Conservation (phyloP, 1,140 invertebrate genomes). For the Coelopa frigida region DNA sequence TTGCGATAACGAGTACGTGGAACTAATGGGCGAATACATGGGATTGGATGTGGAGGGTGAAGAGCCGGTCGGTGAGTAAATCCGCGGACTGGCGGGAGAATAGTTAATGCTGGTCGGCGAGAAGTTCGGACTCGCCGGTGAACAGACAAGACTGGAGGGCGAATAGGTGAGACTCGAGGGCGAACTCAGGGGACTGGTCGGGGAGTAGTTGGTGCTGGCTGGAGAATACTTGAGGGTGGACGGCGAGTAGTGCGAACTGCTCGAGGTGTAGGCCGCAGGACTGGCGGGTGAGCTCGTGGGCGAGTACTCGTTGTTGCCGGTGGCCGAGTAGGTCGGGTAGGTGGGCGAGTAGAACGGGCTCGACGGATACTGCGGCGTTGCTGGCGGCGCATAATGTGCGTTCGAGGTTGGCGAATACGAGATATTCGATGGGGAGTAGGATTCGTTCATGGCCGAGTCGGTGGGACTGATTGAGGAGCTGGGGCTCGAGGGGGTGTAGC, state of each 20-base stretch:
- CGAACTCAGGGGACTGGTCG: conserved; percentile 65
- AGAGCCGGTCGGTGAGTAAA: conserved; percentile 60
- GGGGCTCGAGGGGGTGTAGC: conserved; percentile 66
- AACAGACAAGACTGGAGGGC: conserved; percentile 58
- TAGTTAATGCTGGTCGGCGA: conserved; percentile 60
- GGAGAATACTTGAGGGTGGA: conserved; percentile 63
- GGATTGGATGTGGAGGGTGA: conserved; percentile 51
- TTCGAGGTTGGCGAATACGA: conserved; percentile 56
- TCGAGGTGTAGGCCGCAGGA: conserved; percentile 47
- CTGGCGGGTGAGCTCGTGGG: conserved; percentile 67
- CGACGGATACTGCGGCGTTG: conserved; percentile 57
- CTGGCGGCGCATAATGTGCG: conserved; percentile 52
- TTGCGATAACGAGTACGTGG: conserved; percentile 32
- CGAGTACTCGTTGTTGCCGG: conserved; percentile 54
- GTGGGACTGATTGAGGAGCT: conserved; percentile 55
- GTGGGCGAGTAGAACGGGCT: conserved; percentile 63
- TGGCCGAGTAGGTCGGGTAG: conserved; percentile 61
- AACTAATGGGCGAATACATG: conserved; percentile 57
- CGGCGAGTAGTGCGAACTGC: conserved; percentile 58
- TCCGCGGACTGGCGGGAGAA: conserved; percentile 62
- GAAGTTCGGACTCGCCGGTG: too few relatives aligned
- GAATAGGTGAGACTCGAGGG: conserved; percentile 54
- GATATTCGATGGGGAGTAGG: neutral
- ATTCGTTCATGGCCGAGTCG: neutral
- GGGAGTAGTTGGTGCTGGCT: conserved; percentile 61